Percentiles rank a stretch among this genome's conserved stretches.
Evolutionary conservation across 1,140 invertebrate genomes (phyloP).

Genomic region (Drosophila burlai): DNA sequence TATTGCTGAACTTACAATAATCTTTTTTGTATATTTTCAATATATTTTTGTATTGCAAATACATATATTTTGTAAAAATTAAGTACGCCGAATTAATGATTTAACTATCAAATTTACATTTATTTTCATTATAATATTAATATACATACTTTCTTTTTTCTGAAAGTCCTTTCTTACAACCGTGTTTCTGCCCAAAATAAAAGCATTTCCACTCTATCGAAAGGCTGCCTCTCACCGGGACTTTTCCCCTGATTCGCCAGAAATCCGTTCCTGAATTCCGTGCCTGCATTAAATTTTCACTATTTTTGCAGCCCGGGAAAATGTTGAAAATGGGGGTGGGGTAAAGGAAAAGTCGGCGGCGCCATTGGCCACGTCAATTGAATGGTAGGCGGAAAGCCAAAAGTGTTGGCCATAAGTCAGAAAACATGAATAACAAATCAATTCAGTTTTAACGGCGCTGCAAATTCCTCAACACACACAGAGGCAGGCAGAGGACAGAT

Average conservation of each 20-base stretch:
- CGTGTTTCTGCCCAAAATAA: background rate
- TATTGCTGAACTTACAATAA: background rate
- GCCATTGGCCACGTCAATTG: constrained; percentile 68
- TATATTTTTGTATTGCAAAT: background rate
- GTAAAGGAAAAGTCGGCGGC: constrained; percentile 49
- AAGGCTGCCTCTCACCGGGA: background rate
- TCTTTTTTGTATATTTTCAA: background rate
- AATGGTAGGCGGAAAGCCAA: constrained; percentile 77
- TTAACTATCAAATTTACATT: background rate
- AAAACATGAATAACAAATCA: constrained; percentile 83
- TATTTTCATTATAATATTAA: background rate
- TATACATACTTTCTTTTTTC: background rate
- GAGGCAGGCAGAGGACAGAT: constrained; percentile 9
- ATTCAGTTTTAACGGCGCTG: constrained; percentile 75
- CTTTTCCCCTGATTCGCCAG: no score
- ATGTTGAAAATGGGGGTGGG: background rate
- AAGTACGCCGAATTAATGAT: background rate
- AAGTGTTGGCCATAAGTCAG: constrained; percentile 83
- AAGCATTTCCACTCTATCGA: no score
- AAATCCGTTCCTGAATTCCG: constrained; percentile 34
- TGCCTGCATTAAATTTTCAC: constrained; percentile 77
- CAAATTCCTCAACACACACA: constrained; percentile 70
- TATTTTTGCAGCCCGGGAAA: constrained; percentile 43
- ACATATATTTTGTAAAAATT: background rate
- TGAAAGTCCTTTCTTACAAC: background rate